phyloP scores from a whole-genome alignment of 2,797 vertebrate genomes.

The Falco columbarius region DNA sequence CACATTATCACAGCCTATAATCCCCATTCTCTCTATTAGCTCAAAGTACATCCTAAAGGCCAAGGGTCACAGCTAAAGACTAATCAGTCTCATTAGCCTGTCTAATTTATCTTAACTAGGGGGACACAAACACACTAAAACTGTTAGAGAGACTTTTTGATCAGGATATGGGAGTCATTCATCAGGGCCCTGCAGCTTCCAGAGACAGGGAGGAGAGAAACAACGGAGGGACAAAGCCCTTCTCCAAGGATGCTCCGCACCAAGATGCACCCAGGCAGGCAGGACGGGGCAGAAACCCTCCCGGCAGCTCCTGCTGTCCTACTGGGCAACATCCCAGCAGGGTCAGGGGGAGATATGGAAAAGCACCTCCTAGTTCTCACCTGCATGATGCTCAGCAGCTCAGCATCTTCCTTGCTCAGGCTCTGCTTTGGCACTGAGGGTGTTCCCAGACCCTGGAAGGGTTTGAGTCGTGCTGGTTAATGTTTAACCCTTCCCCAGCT shows the following conservation, averaged over 20 bases:
- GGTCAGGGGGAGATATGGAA: background rate
- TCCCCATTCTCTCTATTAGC: conserved; percentile 83
- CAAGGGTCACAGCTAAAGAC: conserved; percentile 84
- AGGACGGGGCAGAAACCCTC: background rate
- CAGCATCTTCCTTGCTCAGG: background rate
- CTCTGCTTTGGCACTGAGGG: background rate
- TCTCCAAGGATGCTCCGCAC: conserved; percentile 53
- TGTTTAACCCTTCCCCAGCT: conserved; percentile 74
- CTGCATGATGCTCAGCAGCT: background rate
- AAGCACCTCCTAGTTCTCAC: conserved; percentile 14
- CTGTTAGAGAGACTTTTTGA: conserved; percentile 82
- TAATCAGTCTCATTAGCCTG: conserved; percentile 89
- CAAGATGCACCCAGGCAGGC: background rate
- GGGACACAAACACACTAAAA: conserved; percentile 85
- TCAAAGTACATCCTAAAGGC: conserved; percentile 77
- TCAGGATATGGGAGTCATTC: conserved; percentile 84
- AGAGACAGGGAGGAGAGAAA: conserved; percentile 81
- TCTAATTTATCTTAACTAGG: conserved; percentile 86
- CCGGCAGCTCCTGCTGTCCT: background rate
- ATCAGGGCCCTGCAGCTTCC: conserved; percentile 82
- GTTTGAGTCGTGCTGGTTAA: conserved; percentile 68
- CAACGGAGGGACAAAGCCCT: conserved; percentile 61
- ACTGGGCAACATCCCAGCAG: background rate
- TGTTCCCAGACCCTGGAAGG: background rate
- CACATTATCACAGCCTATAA: conserved; percentile 87